These are phyloP conservation scores for Sipha maydis DNA, from an alignment of 2,888 invertebrate species.

Conservation along the genomic window DNA sequence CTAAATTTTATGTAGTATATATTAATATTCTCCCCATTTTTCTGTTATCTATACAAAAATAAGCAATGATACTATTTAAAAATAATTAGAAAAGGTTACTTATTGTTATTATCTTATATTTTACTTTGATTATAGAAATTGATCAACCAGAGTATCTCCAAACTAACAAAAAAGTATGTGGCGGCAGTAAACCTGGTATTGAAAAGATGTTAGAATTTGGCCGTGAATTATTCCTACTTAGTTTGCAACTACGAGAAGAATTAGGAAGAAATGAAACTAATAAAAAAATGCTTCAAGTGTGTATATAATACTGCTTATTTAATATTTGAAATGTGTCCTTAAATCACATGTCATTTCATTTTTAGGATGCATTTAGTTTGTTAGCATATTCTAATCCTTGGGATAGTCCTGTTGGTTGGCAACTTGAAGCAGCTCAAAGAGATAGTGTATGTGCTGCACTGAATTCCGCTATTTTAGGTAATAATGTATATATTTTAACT, in stretches of 20 bases:
- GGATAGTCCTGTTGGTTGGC: constrained; percentile 96
- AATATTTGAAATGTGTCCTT: neutral
- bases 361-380: constrained; percentile 95
- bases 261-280: constrained; percentile 83
- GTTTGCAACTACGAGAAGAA: constrained; percentile 83
- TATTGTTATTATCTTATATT: constrained; percentile 1
- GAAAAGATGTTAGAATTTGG: constrained; percentile 96
- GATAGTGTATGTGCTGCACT: constrained; percentile 95
- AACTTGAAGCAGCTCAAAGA: constrained; percentile 91
- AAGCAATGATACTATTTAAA: neutral
- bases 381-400: constrained; percentile 98
- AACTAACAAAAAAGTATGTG: constrained; percentile 70
- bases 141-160: constrained; percentile 67
- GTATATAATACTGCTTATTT: constrained; percentile 60
- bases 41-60: no score
- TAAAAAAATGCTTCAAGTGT: constrained; percentile 91
- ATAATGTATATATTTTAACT: constrained; percentile 62
- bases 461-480: constrained; percentile 97
- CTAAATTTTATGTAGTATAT: no score
- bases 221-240: constrained; percentile 91
- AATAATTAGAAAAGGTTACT: neutral
- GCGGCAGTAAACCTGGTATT: constrained; percentile 82
- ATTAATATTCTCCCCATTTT: no score
- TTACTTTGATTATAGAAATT: constrained; percentile 68
- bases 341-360: neutral